These are phyloP conservation scores for Okamejei kenojei DNA, from an alignment of 2,797 vertebrate genomes.

Conservation along the genomic window DNA sequence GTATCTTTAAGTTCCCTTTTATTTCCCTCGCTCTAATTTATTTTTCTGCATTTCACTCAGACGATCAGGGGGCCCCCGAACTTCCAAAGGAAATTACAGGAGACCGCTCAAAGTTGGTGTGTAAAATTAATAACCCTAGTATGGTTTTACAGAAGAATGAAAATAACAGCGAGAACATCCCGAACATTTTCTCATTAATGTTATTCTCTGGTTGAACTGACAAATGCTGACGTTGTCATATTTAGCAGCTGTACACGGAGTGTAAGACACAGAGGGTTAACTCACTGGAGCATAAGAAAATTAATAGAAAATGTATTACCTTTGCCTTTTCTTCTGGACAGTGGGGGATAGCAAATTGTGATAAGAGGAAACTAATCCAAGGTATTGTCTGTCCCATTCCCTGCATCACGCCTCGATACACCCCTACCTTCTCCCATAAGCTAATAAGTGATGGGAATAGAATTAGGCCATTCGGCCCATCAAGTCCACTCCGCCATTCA, in stretches of 20 bases:
- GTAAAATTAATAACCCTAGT: neutral
- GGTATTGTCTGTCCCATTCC: no score
- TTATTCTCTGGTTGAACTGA: slow-evolving; percentile 48
- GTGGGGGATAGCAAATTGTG: no score
- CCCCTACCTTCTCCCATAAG: no score
- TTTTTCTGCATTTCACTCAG: neutral
- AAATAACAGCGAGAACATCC: neutral
- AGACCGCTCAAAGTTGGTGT: neutral
- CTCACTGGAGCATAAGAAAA: slow-evolving; percentile 48
- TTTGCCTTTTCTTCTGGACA: no score
- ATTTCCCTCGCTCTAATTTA: neutral
- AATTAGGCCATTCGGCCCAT: no score
- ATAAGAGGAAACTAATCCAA: no score
- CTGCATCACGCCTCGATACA: no score
- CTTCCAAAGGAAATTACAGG: neutral
- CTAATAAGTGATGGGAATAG: no score
- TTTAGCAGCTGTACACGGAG: slow-evolving; percentile 52
- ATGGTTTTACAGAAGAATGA: slow-evolving; percentile 13
- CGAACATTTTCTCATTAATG: slow-evolving; percentile 46
- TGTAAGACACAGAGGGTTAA: slow-evolving; percentile 50
- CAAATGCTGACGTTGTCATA: slow-evolving; percentile 53
- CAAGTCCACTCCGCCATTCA: no score
- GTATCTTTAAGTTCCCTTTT: neutral
- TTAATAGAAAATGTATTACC: slow-evolving; percentile 44
- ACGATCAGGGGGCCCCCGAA: neutral